Evolutionary conservation across 2,888 invertebrate species (phyloP).

Genomic region (Caenorhabditis angaria): DNA sequence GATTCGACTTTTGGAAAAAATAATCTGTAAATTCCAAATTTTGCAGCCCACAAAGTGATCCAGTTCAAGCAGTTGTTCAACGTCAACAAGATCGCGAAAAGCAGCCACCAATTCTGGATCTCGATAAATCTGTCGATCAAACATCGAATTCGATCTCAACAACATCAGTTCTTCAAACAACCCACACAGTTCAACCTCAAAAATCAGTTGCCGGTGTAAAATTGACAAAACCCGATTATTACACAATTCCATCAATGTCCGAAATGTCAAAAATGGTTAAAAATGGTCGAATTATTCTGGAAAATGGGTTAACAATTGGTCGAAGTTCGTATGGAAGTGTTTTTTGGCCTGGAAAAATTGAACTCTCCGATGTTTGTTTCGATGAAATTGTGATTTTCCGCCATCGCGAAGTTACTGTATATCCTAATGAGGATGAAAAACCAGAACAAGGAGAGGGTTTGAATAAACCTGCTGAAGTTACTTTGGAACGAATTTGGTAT

Average conservation of each 20-base stretch:
- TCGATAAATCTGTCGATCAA: constrained; percentile 24
- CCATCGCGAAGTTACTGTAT: constrained; percentile 91
- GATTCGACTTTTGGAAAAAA: background rate
- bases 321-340: constrained; percentile 75
- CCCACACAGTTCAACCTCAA: constrained; percentile 13
- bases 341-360: constrained; percentile 74
- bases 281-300: constrained; percentile 46
- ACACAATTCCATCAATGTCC: constrained; percentile 86
- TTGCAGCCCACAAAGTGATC: constrained; percentile 23
- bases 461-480: constrained; percentile 80
- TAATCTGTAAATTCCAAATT: background rate
- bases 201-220: constrained; percentile 81
- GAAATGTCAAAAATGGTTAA: constrained; percentile 77
- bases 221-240: constrained; percentile 85
- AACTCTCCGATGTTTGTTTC: constrained; percentile 48
- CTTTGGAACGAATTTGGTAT: constrained; percentile 93
- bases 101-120: constrained; percentile 33
- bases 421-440: constrained; percentile 88
- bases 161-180: background rate
- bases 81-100: constrained; percentile 32
- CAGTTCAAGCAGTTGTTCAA: constrained; percentile 25
- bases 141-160: constrained; percentile 10
- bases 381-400: constrained; percentile 74
- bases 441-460: constrained; percentile 87
- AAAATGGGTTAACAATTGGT: constrained; percentile 74